Base-by-base conservation (phyloP, 2,888 invertebrate genomes). In the Cryptophagus acutangulus region DNA sequence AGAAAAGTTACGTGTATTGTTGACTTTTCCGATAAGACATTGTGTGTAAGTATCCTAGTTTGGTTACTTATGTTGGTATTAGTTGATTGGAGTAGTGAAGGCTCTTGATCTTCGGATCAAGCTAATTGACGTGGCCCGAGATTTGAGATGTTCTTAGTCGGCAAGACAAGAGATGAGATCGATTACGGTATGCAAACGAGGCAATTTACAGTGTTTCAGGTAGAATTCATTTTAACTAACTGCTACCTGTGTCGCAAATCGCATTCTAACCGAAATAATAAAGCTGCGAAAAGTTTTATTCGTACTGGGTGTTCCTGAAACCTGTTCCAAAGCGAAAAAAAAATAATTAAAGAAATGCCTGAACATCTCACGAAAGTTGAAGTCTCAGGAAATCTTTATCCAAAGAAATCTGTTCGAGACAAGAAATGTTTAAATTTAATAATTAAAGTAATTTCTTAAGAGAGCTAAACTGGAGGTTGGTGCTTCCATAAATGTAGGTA, bases 211-310 rank as follows among this genome's bases (percentile, higher is more conserved):
- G 16, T 31, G 31, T 16, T 31, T 31, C 31, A 31, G 31, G 31
- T 31, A 31, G 16, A n/a, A 31, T 16, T 31, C 31, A 8, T 31
- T 31, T 31, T 31, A 31, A 31, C 31, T 31, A 31, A 31, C 31
- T 31, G 31, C 12, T 31, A 15, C 31, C 31, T 31, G 31, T 31
- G 31, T 15, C 31, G 4, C 9, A 31, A 8, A 31, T 16, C 31
- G 31, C 31, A 16, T 31, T 15, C 16, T 31, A 31, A 31, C 31
- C 31, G 15, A 31, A 31, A 15, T 31, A 31, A 15, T 31, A 20
- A 36, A 24, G 17, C n/a, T n/a, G n/a, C n/a, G n/a, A n/a, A n/a
- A n/a, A n/a, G n/a, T n/a, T n/a, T n/a, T n/a, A n/a, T n/a, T n/a
- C n/a, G n/a, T n/a, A n/a, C n/a, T n/a, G n/a, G n/a, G n/a, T n/a